These are phyloP conservation scores for Gallinago undulata DNA, from an alignment of 2,113 vertebrate species.

Conservation along the genomic window DNA sequence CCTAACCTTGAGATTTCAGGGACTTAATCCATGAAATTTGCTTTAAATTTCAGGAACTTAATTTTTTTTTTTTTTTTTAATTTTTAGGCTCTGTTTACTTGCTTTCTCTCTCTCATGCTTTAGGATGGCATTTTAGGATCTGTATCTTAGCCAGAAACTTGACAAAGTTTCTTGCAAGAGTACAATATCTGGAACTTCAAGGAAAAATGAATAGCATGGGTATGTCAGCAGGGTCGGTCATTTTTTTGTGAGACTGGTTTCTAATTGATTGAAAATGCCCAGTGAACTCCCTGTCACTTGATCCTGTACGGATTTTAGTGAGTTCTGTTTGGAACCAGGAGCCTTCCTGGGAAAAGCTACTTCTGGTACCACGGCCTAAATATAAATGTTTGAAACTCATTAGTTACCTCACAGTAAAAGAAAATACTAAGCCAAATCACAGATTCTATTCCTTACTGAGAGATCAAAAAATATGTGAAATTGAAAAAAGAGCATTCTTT, in stretches of 20 bases:
- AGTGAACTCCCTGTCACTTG: neutral
- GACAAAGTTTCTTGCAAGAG: neutral
- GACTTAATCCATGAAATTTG: neutral
- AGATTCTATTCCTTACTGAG: neutral
- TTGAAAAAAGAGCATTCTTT: neutral
- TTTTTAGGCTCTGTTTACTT: neutral
- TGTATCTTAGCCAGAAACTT: neutral
- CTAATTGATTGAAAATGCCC: neutral
- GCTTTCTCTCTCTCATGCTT: neutral
- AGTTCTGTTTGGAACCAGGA: neutral
- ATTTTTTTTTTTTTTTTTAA: neutral
- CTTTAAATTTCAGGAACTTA: neutral
- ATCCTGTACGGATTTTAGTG: neutral
- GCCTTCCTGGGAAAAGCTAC: neutral
- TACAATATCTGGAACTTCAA: neutral
- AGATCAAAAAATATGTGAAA: neutral
- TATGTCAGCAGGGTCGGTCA: neutral
- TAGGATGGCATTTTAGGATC: neutral
- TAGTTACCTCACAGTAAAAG: neutral
- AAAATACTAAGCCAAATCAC: neutral
- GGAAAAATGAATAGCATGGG: fast-evolving
- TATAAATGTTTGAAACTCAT: neutral
- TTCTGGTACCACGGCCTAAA: neutral
- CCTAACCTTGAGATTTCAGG: neutral
- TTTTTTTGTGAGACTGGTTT: neutral